Evolutionary conservation across 1,140 invertebrate genomes (phyloP).

Genomic region (Nasonia vitripennis): DNA sequence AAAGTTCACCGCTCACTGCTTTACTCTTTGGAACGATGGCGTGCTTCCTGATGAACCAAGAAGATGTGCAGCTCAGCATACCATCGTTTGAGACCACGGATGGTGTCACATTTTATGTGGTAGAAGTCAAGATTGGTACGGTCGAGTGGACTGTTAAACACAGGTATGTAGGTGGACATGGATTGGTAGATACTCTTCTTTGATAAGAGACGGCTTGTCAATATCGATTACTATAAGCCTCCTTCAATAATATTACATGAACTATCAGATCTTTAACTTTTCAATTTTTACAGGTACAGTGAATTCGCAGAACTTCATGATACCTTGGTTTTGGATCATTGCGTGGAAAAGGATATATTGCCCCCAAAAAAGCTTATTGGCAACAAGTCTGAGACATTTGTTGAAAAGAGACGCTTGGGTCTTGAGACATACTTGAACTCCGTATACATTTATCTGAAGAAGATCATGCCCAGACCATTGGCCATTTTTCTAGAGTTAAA

Average conservation of each 20-base stretch:
- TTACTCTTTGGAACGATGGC: conserved; percentile 75
- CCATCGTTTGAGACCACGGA: conserved; percentile 76
- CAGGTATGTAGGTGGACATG: conserved; percentile 58
- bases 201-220: not conserved
- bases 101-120: conserved; percentile 81
- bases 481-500: conserved; percentile 88
- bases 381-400: conserved; percentile 86
- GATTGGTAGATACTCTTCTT: too few relatives aligned
- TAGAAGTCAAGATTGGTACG: conserved; percentile 81
- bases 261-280: not conserved
- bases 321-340: conserved; percentile 84
- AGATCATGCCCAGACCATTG: conserved; percentile 84
- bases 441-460: conserved; percentile 83
- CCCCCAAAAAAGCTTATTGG: conserved; percentile 94
- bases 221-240: not conserved
- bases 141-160: conserved; percentile 89
- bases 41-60: conserved; percentile 78
- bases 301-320: conserved; percentile 93
- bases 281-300: conserved; percentile 80
- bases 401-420: conserved; percentile 87
- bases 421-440: conserved; percentile 89
- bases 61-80: conserved; percentile 78
- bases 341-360: conserved; percentile 87
- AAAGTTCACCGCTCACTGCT: not conserved
- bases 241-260: conserved; percentile 3